Percentiles rank a stretch among this genome's conserved stretches.
phyloP scores from a whole-genome alignment of 1,140 invertebrate genomes.

The Temnothorax curvispinosus region DNA sequence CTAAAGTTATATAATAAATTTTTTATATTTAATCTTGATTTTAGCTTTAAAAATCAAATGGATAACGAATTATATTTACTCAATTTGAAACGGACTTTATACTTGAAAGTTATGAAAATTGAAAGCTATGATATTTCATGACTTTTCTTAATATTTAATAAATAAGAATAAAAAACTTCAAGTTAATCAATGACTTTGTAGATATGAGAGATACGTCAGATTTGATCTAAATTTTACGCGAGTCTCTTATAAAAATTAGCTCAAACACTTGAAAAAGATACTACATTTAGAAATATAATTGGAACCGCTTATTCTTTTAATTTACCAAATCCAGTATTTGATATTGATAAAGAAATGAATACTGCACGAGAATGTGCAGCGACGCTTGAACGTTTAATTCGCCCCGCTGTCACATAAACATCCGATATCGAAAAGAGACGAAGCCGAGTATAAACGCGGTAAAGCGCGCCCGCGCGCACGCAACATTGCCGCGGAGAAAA shows the following conservation, averaged over 20 bases:
- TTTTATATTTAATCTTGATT: not conserved
- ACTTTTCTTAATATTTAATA: not conserved
- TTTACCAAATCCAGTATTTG: not conserved
- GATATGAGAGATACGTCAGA: not conserved
- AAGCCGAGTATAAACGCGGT: conserved; percentile 26
- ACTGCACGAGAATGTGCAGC: not conserved
- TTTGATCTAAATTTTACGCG: not conserved
- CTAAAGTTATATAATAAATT: not conserved
- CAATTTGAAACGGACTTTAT: not conserved
- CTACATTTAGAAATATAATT: not conserved
- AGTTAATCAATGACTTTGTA: not conserved
- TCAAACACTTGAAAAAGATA: no score
- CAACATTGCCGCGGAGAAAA: conserved; percentile 25
- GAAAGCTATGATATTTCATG: not conserved
- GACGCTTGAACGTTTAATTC: conserved; percentile 54
- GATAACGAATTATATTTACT: not conserved
- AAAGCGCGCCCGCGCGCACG: not conserved
- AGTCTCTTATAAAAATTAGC: not conserved
- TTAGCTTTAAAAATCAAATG: not conserved
- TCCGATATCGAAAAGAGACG: conserved; percentile 49
- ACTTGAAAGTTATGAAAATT: not conserved
- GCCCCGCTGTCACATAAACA: conserved; percentile 39
- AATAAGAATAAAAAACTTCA: not conserved
- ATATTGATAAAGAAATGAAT: conserved; percentile 23
- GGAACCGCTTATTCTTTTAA: not conserved